Base-by-base conservation (phyloP, 2,888 invertebrate genomes). In the Octonoba sinensis region DNA sequence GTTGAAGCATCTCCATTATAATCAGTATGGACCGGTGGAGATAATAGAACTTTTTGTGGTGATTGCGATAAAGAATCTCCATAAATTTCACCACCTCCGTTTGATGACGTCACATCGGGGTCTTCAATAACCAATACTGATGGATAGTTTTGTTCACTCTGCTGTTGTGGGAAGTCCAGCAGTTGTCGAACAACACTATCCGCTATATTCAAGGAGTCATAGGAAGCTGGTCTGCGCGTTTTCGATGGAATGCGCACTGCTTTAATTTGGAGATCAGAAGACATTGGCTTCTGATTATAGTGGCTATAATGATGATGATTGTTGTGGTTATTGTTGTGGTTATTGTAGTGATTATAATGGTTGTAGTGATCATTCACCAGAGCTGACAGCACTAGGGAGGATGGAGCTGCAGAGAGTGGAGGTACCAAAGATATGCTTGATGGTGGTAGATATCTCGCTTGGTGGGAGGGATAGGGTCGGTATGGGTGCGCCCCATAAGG, bases 101-200 rank as follows among this genome's bases (percentile, higher is more conserved):
- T 67, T 3, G 72, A 62, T 18, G 82, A 82, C 0, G 81, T 49
- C 20, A 76, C 59, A 20, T 82, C 82, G 0, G 82, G 82, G 36
- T 82, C 82, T 51, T 82, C 82, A 11, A 82, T 82, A 54, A 82
- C 76, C 22, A 82, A 44, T 1, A 82, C 82, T 1, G 82, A 82
- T 1, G 82, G 82, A 15, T 57, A 60, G 27, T 57, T 71, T 11
- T 46, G 46, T 12, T 78, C 57, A 8, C 12, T 6, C 12, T 51
- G 46, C 36, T 70, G 71, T 13, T 78, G 78, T 24, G 56, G 65
- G 20, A 71, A 51, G 27, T 82, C 82, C 56, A 82, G 27, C 22
- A 82, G 60, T 20, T 82, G 82, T 1, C 82, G 59, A 1, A 82
- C 76, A 8, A 82, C 82, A 1, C 59, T 54, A 24, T 82, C 82